These are phyloP conservation scores for Ammospiza caudacuta DNA, from an alignment of 2,113 vertebrate genomes.

Conservation along the genomic window DNA sequence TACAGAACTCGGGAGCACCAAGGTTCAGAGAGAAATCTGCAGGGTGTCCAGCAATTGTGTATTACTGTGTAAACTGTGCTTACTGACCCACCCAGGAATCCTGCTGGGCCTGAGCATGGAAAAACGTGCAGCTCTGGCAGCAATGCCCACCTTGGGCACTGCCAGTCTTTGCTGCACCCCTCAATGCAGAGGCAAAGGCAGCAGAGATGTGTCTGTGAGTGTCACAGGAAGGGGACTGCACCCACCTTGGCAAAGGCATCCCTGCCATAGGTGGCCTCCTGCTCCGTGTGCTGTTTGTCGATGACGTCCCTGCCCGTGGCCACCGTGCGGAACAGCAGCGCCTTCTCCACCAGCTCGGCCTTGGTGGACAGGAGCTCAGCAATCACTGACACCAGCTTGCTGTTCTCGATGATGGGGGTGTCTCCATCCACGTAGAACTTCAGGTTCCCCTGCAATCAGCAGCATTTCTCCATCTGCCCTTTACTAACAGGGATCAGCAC, in stretches of 20 bases:
- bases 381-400: slow-evolving; percentile 82
- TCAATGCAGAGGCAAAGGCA: background rate
- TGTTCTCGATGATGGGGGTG: slow-evolving; percentile 86
- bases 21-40: background rate
- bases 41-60: background rate
- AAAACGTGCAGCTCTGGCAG: fast-evolving
- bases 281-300: slow-evolving; percentile 92
- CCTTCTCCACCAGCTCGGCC: slow-evolving; percentile 90
- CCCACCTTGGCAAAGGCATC: slow-evolving; percentile 95
- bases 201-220: fast-evolving
- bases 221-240: too few species aligned
- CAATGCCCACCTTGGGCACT: fast-evolving
- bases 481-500: background rate
- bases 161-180: background rate
- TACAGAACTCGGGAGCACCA: too few species aligned
- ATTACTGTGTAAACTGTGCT: background rate
- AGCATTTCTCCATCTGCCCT: background rate
- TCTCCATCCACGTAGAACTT: slow-evolving; percentile 91
- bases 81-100: background rate
- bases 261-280: slow-evolving; percentile 92
- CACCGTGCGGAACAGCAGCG: slow-evolving; percentile 91
- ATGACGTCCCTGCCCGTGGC: slow-evolving; percentile 94
- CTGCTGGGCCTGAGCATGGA: background rate
- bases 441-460: slow-evolving; percentile 85
- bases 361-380: slow-evolving; percentile 87